phyloP scores from a whole-genome alignment of 2,113 vertebrate species.

The Lota lota region DNA sequence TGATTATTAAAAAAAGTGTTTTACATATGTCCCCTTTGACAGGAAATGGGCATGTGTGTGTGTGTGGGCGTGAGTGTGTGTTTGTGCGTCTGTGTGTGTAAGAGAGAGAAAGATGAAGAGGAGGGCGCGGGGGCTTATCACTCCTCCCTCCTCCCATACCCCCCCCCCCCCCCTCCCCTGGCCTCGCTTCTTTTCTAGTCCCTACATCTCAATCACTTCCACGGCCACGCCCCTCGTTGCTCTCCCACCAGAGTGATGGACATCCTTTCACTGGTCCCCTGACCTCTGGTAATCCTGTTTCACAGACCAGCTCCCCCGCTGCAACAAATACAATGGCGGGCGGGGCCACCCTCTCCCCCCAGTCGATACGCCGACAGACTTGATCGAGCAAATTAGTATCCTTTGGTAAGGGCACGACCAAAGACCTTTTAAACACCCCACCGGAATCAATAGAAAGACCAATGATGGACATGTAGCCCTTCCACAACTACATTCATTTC shows the following conservation, averaged over 20 bases:
- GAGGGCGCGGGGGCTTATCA: too few relatives aligned
- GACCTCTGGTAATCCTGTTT: slow-evolving; percentile 99
- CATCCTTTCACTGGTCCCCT: slow-evolving; percentile 92
- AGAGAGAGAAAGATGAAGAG: too few relatives aligned
- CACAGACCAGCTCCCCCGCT: slow-evolving; percentile 95
- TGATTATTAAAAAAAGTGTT: too few relatives aligned
- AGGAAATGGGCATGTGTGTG: slow-evolving; percentile 68
- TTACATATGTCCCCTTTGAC: too few relatives aligned
- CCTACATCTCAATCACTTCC: slow-evolving; percentile 93
- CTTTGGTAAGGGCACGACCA: slow-evolving; percentile 94
- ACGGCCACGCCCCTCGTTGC: slow-evolving; percentile 83
- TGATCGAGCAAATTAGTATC: slow-evolving; percentile 99
- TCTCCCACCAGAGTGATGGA: slow-evolving; percentile 91
- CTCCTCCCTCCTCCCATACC: slow-evolving; percentile 1
- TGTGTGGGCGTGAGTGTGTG: slow-evolving; percentile 75
- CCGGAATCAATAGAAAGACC: slow-evolving; percentile 92
- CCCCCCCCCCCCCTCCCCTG: slow-evolving; percentile 58
- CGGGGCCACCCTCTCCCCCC: slow-evolving; percentile 85
- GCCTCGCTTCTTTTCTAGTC: slow-evolving; percentile 49
- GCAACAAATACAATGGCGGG: slow-evolving; percentile 91
- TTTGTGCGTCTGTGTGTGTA: slow-evolving; percentile 44
- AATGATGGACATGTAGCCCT: slow-evolving; percentile 78
- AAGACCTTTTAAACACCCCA: slow-evolving; percentile 95
- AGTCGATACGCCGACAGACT: slow-evolving; percentile 97
- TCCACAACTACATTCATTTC: slow-evolving; percentile 25